Conservation (phyloP, 2,888 invertebrate genomes). For the Sturmia bella region DNA sequence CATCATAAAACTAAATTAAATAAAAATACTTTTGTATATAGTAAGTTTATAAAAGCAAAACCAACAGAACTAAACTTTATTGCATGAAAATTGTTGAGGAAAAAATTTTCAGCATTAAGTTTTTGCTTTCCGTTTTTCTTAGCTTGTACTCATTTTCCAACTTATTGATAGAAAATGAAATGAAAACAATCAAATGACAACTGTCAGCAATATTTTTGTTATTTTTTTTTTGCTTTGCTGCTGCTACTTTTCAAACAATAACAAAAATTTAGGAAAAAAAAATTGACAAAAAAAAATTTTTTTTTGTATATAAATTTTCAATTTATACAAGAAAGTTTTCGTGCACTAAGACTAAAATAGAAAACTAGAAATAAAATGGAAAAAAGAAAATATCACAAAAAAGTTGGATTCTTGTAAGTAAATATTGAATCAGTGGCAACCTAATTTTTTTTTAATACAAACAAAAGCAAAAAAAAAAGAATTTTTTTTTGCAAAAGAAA, state of each 20-base stretch:
- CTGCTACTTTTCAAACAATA: slow-evolving; percentile 10
- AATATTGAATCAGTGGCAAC: slow-evolving; percentile 66
- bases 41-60: slow-evolving; percentile 12
- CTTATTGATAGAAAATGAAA: slow-evolving; percentile 71
- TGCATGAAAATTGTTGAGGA: slow-evolving; percentile 14
- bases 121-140: neutral
- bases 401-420: slow-evolving; percentile 40
- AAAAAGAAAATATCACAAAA: slow-evolving; percentile 5
- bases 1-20: slow-evolving; percentile 61
- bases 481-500: neutral
- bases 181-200: slow-evolving; percentile 71
- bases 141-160: slow-evolving; percentile 34
- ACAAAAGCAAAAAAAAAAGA: neutral
- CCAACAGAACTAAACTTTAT: slow-evolving; percentile 47
- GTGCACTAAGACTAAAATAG: slow-evolving; percentile 14
- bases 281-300: slow-evolving; percentile 15
- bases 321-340: slow-evolving; percentile 57
- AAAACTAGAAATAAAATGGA: neutral
- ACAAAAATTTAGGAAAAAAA: slow-evolving; percentile 26
- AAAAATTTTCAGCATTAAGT: slow-evolving; percentile 30
- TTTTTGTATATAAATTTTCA: slow-evolving; percentile 43
- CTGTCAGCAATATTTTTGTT: slow-evolving; percentile 65
- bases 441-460: slow-evolving; percentile 34
- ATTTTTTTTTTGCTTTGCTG: slow-evolving; percentile 4
- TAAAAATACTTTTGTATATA: slow-evolving; percentile 37